Percentiles rank a stretch among this genome's conserved stretches.
Evolutionary conservation across 2,888 invertebrate species (phyloP).

Genomic region (Synanthedon formicaeformis): DNA sequence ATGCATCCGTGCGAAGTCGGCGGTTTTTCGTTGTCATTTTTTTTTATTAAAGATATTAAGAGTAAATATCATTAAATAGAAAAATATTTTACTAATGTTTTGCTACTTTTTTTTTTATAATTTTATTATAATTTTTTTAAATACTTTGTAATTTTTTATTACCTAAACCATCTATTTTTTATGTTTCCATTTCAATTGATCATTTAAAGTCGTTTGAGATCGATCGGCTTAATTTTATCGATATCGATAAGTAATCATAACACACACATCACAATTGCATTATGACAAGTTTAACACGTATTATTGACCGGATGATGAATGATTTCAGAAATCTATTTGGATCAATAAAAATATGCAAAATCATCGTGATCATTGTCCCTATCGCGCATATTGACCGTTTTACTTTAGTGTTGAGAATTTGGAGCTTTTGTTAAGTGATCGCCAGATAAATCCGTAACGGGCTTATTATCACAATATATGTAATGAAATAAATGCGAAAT

Average conservation of each 20-base stretch:
- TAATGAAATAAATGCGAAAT: background rate
- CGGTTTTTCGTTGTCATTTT: too few relatives aligned
- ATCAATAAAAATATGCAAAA: slow-evolving; percentile 68
- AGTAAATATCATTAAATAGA: too few relatives aligned
- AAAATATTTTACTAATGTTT: too few relatives aligned
- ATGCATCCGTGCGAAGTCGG: too few relatives aligned
- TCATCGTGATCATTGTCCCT: slow-evolving; percentile 49
- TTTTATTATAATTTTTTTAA: too few relatives aligned
- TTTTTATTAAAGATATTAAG: too few relatives aligned
- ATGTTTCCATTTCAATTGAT: too few relatives aligned
- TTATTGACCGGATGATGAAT: slow-evolving; percentile 64
- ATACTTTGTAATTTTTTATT: background rate
- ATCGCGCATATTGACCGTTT: slow-evolving; percentile 44
- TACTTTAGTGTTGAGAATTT: slow-evolving; percentile 20
- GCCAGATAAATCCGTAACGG: background rate
- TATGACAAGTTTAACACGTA: slow-evolving; percentile 49
- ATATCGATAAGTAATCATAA: background rate
- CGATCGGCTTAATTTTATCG: background rate
- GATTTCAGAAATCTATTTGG: slow-evolving; percentile 55
- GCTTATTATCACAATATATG: background rate
- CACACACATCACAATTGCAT: slow-evolving; percentile 22
- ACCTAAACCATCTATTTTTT: too few relatives aligned
- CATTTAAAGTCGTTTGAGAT: background rate
- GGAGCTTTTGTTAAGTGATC: background rate
- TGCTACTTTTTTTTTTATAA: too few relatives aligned